These are phyloP conservation scores for Dorcus parallelipipedus DNA, from an alignment of 2,888 invertebrate species.

Conservation along the genomic window DNA sequence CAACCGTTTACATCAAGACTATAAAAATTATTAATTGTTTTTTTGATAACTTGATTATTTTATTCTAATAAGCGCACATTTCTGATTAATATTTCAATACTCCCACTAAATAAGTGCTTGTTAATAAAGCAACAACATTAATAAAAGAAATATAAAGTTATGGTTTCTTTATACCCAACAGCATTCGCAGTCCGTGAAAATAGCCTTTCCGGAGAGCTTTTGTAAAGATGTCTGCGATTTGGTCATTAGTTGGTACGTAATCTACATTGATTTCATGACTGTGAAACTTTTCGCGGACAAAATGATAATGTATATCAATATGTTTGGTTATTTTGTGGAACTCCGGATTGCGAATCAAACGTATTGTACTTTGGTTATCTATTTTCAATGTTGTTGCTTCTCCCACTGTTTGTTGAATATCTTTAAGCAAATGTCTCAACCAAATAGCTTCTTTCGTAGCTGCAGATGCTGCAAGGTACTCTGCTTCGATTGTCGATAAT, in stretches of 20 bases:
- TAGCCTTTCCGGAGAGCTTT: background rate
- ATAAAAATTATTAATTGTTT: too few species aligned
- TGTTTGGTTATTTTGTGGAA: conserved; percentile 29
- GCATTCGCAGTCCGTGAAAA: background rate
- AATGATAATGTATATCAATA: conserved; percentile 27
- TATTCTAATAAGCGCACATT: too few species aligned
- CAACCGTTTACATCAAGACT: too few species aligned
- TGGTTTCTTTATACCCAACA: background rate
- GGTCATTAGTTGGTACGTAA: background rate
- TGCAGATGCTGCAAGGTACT: too few species aligned
- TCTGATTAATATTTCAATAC: too few species aligned
- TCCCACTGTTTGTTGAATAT: conserved; percentile 16
- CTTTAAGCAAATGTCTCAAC: conserved; percentile 24
- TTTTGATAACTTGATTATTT: too few species aligned
- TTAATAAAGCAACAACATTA: too few species aligned
- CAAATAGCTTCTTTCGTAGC: conserved; percentile 25
- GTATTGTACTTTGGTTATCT: too few species aligned
- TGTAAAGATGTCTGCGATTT: conserved; percentile 2
- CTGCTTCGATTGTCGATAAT: conserved; percentile 22
- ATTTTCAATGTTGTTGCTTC: too few species aligned
- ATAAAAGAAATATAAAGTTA: too few species aligned
- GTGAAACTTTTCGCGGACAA: conserved; percentile 20
- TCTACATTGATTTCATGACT: background rate
- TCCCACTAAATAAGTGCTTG: too few species aligned
- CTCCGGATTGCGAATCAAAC: too few species aligned